These are phyloP conservation scores for Lerema accius DNA, from an alignment of 1,140 invertebrate species.

Conservation along the genomic window DNA sequence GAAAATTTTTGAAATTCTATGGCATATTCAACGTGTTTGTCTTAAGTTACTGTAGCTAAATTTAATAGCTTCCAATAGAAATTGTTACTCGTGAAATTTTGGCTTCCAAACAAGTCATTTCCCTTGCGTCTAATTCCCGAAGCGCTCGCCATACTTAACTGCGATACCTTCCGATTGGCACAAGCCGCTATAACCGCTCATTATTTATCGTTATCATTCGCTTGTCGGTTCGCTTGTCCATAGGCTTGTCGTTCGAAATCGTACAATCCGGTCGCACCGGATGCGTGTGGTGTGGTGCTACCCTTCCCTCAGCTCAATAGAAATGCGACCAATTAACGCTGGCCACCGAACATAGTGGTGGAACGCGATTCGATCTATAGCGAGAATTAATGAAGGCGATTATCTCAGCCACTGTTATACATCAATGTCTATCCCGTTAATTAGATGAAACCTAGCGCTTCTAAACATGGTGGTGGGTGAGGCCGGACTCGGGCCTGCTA, in stretches of 20 bases:
- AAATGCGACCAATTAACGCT: slow-evolving; percentile 32
- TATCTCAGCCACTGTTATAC: slow-evolving; percentile 30
- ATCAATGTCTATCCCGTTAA: slow-evolving; percentile 27
- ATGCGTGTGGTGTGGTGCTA: slow-evolving; percentile 17
- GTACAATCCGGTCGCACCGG: slow-evolving; percentile 15
- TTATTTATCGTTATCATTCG: slow-evolving; percentile 1
- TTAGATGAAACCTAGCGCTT: slow-evolving; percentile 23
- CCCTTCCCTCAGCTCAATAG: slow-evolving; percentile 28
- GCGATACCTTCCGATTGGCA: no score
- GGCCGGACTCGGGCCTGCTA: slow-evolving; percentile 15
- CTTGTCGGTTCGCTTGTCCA: slow-evolving; percentile 1
- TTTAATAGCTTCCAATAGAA: no score
- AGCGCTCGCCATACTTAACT: no score
- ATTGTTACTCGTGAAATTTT: no score
- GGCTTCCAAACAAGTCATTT: no score
- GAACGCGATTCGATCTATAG: slow-evolving; percentile 27
- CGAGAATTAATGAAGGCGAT: slow-evolving; percentile 32
- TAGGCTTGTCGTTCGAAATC: slow-evolving; percentile 14
- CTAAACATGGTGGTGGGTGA: slow-evolving; percentile 29
- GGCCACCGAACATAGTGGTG: slow-evolving; percentile 28
- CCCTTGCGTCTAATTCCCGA: no score
- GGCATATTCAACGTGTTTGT: no score
- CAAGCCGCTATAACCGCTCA: neutral
- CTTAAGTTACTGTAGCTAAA: no score
- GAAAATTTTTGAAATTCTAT: no score